A percentile compares a stretch with the other conserved stretches of the same genome.
These are phyloP conservation scores for Actenoides lindsayi DNA, from an alignment of 2,113 vertebrate genomes.

Conservation along the genomic window DNA sequence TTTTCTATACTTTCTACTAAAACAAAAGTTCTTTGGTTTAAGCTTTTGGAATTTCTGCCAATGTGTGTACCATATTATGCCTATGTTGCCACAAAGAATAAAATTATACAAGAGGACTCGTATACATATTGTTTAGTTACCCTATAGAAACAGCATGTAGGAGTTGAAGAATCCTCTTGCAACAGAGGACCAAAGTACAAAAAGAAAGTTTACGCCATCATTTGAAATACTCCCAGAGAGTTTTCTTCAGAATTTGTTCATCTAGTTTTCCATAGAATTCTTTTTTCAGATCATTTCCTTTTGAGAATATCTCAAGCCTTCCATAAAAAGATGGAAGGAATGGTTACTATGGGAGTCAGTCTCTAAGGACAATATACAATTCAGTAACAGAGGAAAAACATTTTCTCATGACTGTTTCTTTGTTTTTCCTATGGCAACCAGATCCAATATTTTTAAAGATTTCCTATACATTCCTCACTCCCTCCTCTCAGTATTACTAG, in stretches of 20 bases:
- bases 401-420: not conserved
- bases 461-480: not conserved
- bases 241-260: not conserved
- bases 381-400: not conserved
- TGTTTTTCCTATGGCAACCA: not conserved
- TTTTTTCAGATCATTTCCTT: not conserved
- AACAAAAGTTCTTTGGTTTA: not conserved
- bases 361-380: accelerated
- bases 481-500: not conserved
- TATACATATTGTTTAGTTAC: not conserved
- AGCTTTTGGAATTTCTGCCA: not conserved
- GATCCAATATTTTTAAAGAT: not conserved
- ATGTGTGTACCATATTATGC: accelerated
- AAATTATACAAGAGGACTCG: not conserved
- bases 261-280: not conserved
- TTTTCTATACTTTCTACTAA: not conserved
- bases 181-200: not conserved
- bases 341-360: not conserved
- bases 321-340: not conserved
- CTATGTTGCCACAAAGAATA: not conserved
- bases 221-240: not conserved
- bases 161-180: not conserved
- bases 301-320: not conserved
- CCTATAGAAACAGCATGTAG: not conserved
- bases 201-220: not conserved